phyloP scores from a whole-genome alignment of 2,797 vertebrate species.

The Pseudomugil tenellus region DNA sequence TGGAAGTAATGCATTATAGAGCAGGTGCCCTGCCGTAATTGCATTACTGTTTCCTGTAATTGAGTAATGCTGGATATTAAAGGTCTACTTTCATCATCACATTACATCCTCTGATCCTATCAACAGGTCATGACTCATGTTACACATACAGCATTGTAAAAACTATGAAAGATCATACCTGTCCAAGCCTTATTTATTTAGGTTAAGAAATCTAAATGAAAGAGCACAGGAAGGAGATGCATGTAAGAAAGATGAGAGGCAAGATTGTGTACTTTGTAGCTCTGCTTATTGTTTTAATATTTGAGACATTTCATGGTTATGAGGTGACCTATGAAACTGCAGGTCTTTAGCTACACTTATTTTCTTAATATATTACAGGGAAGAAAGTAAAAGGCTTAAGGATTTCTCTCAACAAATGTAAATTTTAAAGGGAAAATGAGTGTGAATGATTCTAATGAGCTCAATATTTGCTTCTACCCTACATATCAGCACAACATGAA shows the following conservation, averaged over 20 bases:
- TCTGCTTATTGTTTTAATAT: conserved; percentile 15
- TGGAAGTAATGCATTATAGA: conserved; percentile 39
- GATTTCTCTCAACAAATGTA: too few species aligned
- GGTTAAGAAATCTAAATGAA: background rate
- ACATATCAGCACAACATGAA: too few species aligned
- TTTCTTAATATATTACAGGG: background rate
- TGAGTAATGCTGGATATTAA: conserved; percentile 29
- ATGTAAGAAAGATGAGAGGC: conserved; percentile 25
- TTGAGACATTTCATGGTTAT: background rate
- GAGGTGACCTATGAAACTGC: background rate
- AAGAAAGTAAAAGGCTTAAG: too few species aligned
- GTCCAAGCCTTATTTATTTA: conserved; percentile 6
- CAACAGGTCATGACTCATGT: conserved; percentile 33
- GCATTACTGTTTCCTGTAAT: conserved; percentile 33
- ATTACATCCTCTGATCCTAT: conserved; percentile 46
- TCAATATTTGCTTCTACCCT: too few species aligned
- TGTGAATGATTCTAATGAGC: too few species aligned
- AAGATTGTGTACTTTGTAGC: conserved; percentile 13
- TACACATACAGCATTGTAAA: conserved; percentile 20
- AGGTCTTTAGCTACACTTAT: background rate
- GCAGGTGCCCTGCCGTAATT: conserved; percentile 21
- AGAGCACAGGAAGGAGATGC: conserved; percentile 6
- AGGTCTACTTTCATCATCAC: conserved; percentile 34
- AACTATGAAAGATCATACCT: conserved; percentile 37
- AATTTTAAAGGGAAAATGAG: too few species aligned